Evolutionary conservation across 2,113 vertebrate genomes (phyloP).

Genomic region (Thinocorus orbignyianus): DNA sequence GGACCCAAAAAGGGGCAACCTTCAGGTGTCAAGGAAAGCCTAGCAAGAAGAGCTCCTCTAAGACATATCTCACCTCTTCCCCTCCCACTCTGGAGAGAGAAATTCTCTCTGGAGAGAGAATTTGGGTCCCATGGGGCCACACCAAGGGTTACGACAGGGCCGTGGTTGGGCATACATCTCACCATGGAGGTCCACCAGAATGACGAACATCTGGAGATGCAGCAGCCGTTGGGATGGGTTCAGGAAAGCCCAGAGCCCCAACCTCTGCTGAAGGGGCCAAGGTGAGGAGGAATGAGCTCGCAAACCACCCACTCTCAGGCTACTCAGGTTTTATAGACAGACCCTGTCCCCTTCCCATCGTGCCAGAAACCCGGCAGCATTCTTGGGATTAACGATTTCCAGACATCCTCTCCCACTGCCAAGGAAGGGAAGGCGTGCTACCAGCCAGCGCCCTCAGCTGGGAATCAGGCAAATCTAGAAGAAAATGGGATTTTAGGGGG

Average conservation of each 20-base stretch:
- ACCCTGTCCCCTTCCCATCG: background rate
- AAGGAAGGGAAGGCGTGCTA: background rate
- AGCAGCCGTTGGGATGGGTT: background rate
- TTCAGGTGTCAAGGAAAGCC: background rate
- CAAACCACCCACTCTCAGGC: background rate
- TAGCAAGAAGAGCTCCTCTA: rapidly evolving
- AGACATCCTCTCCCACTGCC: background rate
- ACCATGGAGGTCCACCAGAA: background rate
- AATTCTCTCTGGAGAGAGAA: background rate
- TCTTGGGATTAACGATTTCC: slow-evolving; percentile 22
- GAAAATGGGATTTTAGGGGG: rapidly evolving
- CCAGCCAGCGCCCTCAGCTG: background rate
- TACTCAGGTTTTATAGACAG: background rate
- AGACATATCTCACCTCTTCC: rapidly evolving
- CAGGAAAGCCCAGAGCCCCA: background rate
- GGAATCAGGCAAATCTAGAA: background rate
- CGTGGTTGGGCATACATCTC: rapidly evolving
- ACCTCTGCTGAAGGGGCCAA: background rate
- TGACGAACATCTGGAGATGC: background rate
- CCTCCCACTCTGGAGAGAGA: background rate
- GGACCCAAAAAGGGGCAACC: background rate
- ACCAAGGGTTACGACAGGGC: rapidly evolving
- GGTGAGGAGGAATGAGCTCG: background rate
- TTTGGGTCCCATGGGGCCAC: rapidly evolving
- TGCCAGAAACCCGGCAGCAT: background rate